These are phyloP conservation scores for Maniola hyperantus DNA, from an alignment of 2,888 invertebrate genomes.

Conservation along the genomic window DNA sequence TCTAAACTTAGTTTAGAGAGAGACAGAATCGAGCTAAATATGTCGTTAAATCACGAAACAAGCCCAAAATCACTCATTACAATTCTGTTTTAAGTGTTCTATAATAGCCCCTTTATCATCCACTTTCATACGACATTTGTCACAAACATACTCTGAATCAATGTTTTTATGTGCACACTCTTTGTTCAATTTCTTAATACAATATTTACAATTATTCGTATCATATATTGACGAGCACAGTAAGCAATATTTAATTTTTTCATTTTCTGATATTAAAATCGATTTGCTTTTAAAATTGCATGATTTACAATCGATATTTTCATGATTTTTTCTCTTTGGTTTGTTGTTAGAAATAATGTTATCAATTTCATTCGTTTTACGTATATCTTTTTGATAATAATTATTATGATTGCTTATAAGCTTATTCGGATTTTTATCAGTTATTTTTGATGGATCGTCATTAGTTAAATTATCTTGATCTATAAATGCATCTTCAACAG, in stretches of 20 bases:
- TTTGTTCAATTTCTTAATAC: slow-evolving; percentile 36
- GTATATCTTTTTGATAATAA: slow-evolving; percentile 32
- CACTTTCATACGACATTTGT: slow-evolving; percentile 29
- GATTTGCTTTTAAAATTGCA: slow-evolving; percentile 38
- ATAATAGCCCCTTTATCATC: slow-evolving; percentile 29
- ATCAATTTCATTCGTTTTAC: background rate
- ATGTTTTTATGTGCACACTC: slow-evolving; percentile 9
- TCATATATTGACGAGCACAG: slow-evolving; percentile 56
- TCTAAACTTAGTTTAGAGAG: too few species aligned
- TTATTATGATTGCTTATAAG: slow-evolving; percentile 36
- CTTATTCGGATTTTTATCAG: slow-evolving; percentile 28
- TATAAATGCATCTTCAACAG: background rate
- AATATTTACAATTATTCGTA: slow-evolving; percentile 51
- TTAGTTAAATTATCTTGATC: background rate
- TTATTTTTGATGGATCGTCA: background rate
- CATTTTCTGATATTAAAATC: slow-evolving; percentile 45
- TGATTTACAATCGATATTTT: slow-evolving; percentile 21
- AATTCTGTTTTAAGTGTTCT: slow-evolving; percentile 24
- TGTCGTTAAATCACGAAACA: too few species aligned
- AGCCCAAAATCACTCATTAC: background rate
- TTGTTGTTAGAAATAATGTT: background rate
- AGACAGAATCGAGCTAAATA: too few species aligned
- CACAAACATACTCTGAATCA: slow-evolving; percentile 20
- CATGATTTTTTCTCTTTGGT: slow-evolving; percentile 26
- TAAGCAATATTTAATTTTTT: slow-evolving; percentile 52